These are phyloP conservation scores for Dyspetes luteomarginatus DNA, from an alignment of 2,888 invertebrate species.

Conservation along the genomic window DNA sequence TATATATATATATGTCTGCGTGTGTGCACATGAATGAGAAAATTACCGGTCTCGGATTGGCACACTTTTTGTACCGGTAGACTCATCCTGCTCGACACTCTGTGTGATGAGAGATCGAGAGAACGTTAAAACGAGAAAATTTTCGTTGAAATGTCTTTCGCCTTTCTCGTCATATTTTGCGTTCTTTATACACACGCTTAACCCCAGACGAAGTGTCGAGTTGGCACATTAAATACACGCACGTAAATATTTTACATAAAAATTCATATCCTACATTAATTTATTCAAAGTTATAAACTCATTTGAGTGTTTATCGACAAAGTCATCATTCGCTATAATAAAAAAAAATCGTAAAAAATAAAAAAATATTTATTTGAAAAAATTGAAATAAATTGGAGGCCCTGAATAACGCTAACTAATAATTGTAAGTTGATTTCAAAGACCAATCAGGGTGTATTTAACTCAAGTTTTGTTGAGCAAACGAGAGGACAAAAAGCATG, in stretches of 20 bases:
- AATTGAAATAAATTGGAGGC: too few species aligned
- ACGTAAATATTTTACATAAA: background rate
- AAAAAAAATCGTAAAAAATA: too few species aligned
- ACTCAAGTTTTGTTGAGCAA: too few species aligned
- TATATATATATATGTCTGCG: background rate
- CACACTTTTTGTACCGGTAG: conserved; percentile 41
- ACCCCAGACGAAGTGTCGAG: background rate
- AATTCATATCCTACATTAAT: too few species aligned
- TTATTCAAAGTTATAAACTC: too few species aligned
- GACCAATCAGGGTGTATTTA: too few species aligned
- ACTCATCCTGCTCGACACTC: background rate
- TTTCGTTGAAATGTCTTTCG: conserved; percentile 10
- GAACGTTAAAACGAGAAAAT: conserved; percentile 11
- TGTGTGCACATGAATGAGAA: background rate
- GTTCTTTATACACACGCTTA: background rate
- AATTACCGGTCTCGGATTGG: conserved; percentile 31
- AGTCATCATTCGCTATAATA: too few species aligned
- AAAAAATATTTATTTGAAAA: too few species aligned
- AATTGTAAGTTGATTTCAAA: too few species aligned
- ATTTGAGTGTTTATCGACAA: too few species aligned
- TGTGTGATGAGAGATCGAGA: conserved; percentile 1
- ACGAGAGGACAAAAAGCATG: too few species aligned
- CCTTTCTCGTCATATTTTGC: background rate
- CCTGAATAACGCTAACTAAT: too few species aligned
- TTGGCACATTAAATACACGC: background rate